phyloP scores from a whole-genome alignment of 2,888 invertebrate genomes.

The Drosophila neoperkinsi region DNA sequence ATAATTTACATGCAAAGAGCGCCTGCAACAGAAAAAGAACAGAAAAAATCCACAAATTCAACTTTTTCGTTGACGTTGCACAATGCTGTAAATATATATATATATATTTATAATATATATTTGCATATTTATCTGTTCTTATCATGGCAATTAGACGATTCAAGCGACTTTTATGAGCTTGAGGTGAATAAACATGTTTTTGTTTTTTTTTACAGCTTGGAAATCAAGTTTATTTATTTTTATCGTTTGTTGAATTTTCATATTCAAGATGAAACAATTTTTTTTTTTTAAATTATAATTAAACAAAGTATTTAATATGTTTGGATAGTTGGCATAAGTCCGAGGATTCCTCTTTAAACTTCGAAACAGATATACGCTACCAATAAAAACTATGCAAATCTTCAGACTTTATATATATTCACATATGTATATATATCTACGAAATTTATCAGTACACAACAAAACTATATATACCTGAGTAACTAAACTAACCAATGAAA shows the following conservation, averaged over 20 bases:
- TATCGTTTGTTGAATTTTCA: slow-evolving; percentile 12
- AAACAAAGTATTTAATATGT: slow-evolving; percentile 35
- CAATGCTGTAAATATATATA: not conserved
- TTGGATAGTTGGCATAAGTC: slow-evolving; percentile 18
- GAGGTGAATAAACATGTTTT: slow-evolving; percentile 25
- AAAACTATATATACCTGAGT: slow-evolving; percentile 51
- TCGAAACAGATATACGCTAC: slow-evolving; percentile 13
- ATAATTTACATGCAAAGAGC: slow-evolving; percentile 55
- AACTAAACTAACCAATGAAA: slow-evolving; percentile 34
- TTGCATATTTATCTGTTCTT: slow-evolving; percentile 14
- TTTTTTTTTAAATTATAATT: slow-evolving; percentile 26
- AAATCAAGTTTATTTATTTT: slow-evolving; percentile 48
- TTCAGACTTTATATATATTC: slow-evolving; percentile 23
- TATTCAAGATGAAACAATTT: slow-evolving; percentile 43
- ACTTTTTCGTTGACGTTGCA: slow-evolving; percentile 32
- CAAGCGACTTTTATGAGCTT: not conserved
- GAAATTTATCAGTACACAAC: slow-evolving; percentile 37
- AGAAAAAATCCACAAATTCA: slow-evolving; percentile 5
- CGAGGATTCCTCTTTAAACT: slow-evolving; percentile 10
- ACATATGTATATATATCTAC: slow-evolving; percentile 10
- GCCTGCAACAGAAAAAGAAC: slow-evolving; percentile 9
- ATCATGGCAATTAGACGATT: slow-evolving; percentile 20
- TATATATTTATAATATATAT: slow-evolving; percentile 3
- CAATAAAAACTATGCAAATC: slow-evolving; percentile 36
- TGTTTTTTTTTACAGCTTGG: slow-evolving; percentile 50